A percentile compares a stretch with the other conserved stretches of the same genome.
phyloP scores from a whole-genome alignment of 1,140 invertebrate genomes.

The Artemia franciscana region DNA sequence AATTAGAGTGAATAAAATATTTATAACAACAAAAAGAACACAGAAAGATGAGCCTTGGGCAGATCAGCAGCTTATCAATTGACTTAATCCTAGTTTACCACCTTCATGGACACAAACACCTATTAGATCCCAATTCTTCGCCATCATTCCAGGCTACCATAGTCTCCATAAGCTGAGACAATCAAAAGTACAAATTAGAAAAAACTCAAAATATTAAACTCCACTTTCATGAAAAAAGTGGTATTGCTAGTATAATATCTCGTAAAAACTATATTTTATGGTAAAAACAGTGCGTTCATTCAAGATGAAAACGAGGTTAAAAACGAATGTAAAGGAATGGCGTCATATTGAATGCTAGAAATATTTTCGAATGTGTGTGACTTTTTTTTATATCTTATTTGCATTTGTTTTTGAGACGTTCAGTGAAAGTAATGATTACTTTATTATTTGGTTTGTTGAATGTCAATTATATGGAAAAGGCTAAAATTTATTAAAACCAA shows the following conservation, averaged over 20 bases:
- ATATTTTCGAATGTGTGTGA: not conserved
- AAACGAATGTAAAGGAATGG: not conserved
- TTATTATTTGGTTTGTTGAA: not conserved
- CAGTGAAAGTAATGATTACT: not conserved
- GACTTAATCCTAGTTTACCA: not conserved
- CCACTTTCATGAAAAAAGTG: no score
- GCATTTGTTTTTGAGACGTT: not conserved
- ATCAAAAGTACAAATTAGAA: no score
- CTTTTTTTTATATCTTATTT: not conserved
- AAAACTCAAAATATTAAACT: no score
- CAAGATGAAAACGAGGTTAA: not conserved
- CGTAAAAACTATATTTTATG: no score
- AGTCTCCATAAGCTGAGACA: no score
- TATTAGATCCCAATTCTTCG: not conserved
- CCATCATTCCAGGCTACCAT: not conserved
- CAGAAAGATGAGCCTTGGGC: not conserved
- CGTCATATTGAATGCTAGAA: not conserved
- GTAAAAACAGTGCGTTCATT: no score
- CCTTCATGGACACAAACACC: not conserved
- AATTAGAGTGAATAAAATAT: not conserved
- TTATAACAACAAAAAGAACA: constrained; percentile 7
- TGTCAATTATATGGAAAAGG: not conserved
- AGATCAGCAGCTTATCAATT: not conserved
- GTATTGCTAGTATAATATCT: no score
- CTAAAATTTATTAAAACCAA: not conserved